Conservation (phyloP, 2,797 vertebrate genomes). For the Yasuhikotakia modesta region DNA sequence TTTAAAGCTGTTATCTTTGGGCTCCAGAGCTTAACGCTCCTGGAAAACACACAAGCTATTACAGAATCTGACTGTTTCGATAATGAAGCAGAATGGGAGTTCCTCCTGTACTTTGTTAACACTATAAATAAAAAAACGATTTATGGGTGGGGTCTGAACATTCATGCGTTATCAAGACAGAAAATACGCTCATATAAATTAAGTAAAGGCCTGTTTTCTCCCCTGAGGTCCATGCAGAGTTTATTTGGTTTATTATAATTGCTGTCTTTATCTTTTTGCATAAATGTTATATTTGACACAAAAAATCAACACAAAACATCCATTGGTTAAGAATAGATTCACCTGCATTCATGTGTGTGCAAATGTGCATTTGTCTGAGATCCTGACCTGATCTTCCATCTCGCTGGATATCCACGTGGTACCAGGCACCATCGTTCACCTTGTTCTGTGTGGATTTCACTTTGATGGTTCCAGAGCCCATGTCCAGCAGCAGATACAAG, state of each 20-base stretch:
- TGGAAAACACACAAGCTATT: conserved; percentile 25
- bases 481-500: conserved; percentile 93
- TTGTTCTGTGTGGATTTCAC: conserved; percentile 97
- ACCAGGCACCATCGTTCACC: conserved; percentile 97
- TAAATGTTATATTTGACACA: not conserved
- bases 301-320: too few species aligned
- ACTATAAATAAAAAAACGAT: conserved; percentile 4
- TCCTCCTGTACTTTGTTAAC: conserved; percentile 4
- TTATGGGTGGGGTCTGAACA: conserved; percentile 1
- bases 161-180: too few species aligned
- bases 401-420: conserved; percentile 97
- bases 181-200: not conserved
- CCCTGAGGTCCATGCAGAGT: not conserved
- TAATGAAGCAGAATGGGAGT: conserved; percentile 36
- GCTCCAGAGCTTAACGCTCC: conserved; percentile 31
- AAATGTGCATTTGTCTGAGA: not conserved
- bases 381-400: conserved; percentile 93
- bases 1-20: conserved; percentile 38
- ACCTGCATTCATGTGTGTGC: not conserved
- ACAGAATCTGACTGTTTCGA: conserved; percentile 31
- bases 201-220: not conserved
- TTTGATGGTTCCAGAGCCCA: conserved; percentile 99
- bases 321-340: not conserved
- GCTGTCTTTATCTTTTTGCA: not conserved
- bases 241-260: too few species aligned